Evolutionary conservation across 2,888 invertebrate species (phyloP).

Genomic region (Xestia c-nigrum): DNA sequence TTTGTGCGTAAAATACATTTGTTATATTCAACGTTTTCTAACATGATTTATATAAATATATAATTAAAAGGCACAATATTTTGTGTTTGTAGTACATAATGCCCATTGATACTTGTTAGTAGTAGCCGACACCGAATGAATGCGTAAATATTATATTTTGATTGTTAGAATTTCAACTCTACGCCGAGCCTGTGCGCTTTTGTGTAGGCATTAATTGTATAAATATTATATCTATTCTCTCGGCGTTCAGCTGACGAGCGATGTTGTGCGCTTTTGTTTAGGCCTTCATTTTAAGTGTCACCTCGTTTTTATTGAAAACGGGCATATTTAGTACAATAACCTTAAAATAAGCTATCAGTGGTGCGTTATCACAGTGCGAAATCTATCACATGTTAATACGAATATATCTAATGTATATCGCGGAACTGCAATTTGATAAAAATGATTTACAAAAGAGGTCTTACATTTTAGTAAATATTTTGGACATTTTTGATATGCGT

Average conservation of each 20-base stretch:
- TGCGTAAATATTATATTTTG: neutral
- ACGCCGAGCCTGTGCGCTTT: neutral
- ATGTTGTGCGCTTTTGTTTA: neutral
- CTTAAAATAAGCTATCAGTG: constrained; percentile 36
- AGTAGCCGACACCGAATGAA: neutral
- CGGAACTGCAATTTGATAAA: constrained; percentile 26
- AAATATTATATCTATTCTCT: neutral
- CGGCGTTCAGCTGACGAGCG: neutral
- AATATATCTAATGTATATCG: constrained; percentile 6
- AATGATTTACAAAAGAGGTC: constrained; percentile 26
- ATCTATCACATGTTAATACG: constrained; percentile 49
- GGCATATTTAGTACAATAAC: neutral
- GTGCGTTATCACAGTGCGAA: constrained; percentile 55
- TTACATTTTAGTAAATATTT: constrained; percentile 23
- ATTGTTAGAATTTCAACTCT: neutral
- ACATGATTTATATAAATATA: neutral
- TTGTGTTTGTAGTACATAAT: neutral
- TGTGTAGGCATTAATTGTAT: neutral
- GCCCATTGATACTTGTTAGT: neutral
- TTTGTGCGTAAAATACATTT: constrained; percentile 18
- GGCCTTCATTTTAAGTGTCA: neutral
- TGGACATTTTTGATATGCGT: constrained; percentile 55
- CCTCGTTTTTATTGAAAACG: neutral
- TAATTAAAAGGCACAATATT: neutral
- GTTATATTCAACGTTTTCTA: constrained; percentile 18